Base-by-base conservation (phyloP, 64 coral and sea anemone genomes). In the Montipora sp. region DNA sequence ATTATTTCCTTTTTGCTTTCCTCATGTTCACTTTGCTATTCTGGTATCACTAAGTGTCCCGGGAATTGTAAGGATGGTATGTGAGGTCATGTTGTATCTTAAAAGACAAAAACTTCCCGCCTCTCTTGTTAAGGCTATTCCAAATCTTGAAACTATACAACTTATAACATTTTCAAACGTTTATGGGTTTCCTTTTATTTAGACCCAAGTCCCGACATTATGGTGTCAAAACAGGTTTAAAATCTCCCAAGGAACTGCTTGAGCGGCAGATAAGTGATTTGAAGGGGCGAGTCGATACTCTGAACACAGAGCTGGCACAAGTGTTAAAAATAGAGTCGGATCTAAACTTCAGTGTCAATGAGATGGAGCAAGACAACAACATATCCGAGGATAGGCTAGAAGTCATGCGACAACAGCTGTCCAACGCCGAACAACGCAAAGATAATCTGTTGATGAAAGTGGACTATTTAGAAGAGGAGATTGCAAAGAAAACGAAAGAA, bases 171-270 rank as follows among this genome's bases (percentile, higher is more conserved):
- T 36, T 36, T 10, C 3, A 22, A 22, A 22, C 20, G 5, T 5
- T 71, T 75, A 44, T 75, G 6, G 0, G 45, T 14, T 75, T 45
- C 3, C 12, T 50, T 78, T 49, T 36, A 5, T 48, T 70, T 84
- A 84, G 82, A 46, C 82, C 82, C 45, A 84, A 84, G 63, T 84
- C 82, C 49, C 82, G 82, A 49, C 47, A 47, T 11, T 16, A 18
- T 19, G 58, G 80, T 14, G 82, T 71, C 43, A 84, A 84, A 49
- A 84, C 63, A 10, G 82, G 82, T 49, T 48, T 84, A n/a, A 84
- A 84, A 84, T 79, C 95, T 73, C 95, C 95, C 44, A 97, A 89
- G 43, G 89, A 97, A 94, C 89, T 97, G 21, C 84, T 97, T n/a
- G 75, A 89, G 53, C 85, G 90, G 10, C 95, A 97, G 63, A 94